Conservation (phyloP, 2,113 vertebrate species). For the Lepus europaeus region DNA sequence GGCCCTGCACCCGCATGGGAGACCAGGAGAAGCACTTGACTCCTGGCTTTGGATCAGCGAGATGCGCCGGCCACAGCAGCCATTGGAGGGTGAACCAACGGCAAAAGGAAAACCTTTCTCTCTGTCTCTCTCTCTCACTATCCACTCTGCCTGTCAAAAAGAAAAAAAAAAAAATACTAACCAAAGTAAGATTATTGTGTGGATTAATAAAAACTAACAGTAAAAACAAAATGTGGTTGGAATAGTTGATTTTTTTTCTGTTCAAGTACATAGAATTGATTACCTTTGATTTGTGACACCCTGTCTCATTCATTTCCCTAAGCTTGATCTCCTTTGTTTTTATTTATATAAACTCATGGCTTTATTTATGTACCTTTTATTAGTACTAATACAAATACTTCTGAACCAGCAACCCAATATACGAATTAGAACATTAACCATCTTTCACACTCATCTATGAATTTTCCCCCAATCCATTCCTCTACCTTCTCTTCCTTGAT, state of each 20-base stretch:
- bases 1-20: too few species aligned
- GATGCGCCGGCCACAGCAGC: too few species aligned
- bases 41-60: too few species aligned
- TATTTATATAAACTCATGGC: neutral
- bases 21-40: too few species aligned
- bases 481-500: constrained; percentile 17
- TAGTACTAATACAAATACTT: constrained; percentile 53
- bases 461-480: neutral
- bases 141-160: too few species aligned
- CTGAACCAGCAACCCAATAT: neutral
- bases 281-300: constrained; percentile 6
- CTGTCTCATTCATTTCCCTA: constrained; percentile 35
- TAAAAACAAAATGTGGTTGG: constrained; percentile 35
- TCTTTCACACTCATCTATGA: neutral
- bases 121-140: too few species aligned
- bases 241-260: neutral
- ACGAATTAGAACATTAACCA: constrained; percentile 38
- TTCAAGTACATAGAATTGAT: neutral
- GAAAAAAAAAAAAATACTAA: neutral
- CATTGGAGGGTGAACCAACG: too few species aligned
- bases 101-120: too few species aligned
- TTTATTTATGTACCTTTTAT: constrained; percentile 25
- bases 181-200: constrained; percentile 7
- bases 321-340: constrained; percentile 1
- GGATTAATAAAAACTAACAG: constrained; percentile 19